Conservation (phyloP, 1,140 invertebrate species). For the Heliconius himera region DNA sequence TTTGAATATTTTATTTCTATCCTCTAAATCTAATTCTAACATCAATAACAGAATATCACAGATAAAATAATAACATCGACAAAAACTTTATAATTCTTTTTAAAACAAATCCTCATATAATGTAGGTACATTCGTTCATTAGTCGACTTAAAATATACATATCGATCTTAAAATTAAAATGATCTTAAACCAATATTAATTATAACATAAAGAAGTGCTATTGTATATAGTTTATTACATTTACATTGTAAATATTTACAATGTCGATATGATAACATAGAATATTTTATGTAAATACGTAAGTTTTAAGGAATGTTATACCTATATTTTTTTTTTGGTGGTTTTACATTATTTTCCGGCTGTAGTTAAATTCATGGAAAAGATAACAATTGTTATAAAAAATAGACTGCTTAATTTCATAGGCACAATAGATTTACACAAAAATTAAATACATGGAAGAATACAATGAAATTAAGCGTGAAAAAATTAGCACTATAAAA, state of each 20-base stretch:
- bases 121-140: neutral
- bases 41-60: conserved; percentile 21
- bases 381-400: no score
- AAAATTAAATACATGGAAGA: no score
- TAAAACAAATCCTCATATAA: neutral
- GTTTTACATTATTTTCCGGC: no score
- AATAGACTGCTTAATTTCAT: neutral
- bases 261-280: no score
- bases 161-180: neutral
- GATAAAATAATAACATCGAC: conserved; percentile 13
- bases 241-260: no score
- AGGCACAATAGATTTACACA: neutral
- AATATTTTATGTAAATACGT: no score
- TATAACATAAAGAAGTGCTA: neutral
- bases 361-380: no score
- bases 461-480: no score
- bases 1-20: neutral
- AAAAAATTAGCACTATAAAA: no score
- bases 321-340: no score
- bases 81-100: neutral
- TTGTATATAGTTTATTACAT: neutral
- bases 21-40: neutral
- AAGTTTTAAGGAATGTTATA: no score
- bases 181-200: neutral
- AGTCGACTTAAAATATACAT: neutral